Conservation (phyloP, 2,888 invertebrate species). For the Drosophila falleni region DNA sequence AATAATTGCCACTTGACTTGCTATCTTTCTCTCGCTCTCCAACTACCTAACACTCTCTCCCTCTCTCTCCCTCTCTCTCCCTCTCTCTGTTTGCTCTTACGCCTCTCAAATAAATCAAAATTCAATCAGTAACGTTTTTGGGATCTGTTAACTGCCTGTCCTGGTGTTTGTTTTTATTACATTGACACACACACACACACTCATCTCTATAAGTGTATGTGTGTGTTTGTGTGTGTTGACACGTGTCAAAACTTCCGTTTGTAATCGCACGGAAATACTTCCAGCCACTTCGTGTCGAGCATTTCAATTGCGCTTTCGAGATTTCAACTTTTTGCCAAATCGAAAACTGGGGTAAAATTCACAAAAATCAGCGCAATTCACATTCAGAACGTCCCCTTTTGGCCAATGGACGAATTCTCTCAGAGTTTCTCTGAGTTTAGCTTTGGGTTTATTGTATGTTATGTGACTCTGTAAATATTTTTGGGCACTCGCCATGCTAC, state of each 20-base stretch:
- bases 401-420: conserved; percentile 5
- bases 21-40: neutral
- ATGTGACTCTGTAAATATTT: conserved; percentile 52
- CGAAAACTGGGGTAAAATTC: conserved; percentile 78
- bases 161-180: conserved; percentile 76
- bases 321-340: conserved; percentile 41
- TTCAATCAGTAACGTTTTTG: conserved; percentile 76
- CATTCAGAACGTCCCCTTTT: conserved; percentile 28
- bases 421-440: neutral
- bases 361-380: conserved; percentile 62
- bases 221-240: conserved; percentile 68
- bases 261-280: conserved; percentile 81
- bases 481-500: conserved; percentile 67
- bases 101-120: conserved; percentile 78
- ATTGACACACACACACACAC: conserved; percentile 59
- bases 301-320: conserved; percentile 42
- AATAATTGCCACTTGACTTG: conserved; percentile 57
- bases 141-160: conserved; percentile 41
- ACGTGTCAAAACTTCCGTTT: conserved; percentile 84
- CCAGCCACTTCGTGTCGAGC: conserved; percentile 65
- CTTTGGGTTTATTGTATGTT: conserved; percentile 18
- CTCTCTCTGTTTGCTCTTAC: conserved; percentile 2
- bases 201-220: conserved; percentile 22
- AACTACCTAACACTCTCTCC: neutral
- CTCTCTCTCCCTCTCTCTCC: neutral